A percentile compares a stretch with the other conserved stretches of the same genome.
Conservation (phyloP, 2,797 vertebrate species). For the Adrianichthys oophorus region DNA sequence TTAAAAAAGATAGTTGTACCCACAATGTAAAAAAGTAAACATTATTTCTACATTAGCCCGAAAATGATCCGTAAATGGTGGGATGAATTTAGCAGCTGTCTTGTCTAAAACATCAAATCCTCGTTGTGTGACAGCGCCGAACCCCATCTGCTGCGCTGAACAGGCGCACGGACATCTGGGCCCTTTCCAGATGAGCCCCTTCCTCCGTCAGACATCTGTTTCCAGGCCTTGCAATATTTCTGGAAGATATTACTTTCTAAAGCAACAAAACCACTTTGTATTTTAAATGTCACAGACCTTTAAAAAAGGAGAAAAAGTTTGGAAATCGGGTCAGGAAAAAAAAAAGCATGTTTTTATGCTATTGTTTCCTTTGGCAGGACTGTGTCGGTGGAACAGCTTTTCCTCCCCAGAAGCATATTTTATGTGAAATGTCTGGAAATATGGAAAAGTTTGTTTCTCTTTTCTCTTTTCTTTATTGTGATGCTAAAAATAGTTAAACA, state of each 20-base stretch:
- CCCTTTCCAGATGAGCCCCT: constrained; percentile 41
- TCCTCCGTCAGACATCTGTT: constrained; percentile 57
- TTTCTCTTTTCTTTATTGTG: constrained; percentile 76
- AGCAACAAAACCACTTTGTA: constrained; percentile 72
- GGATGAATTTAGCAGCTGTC: constrained; percentile 9
- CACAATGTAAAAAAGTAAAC: background rate
- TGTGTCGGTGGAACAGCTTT: constrained; percentile 57
- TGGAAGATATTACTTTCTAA: constrained; percentile 77
- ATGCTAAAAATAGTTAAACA: constrained; percentile 73
- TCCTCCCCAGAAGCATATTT: constrained; percentile 65
- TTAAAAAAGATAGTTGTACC: background rate
- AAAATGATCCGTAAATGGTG: background rate
- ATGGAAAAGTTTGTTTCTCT: constrained; percentile 52
- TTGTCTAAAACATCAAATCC: constrained; percentile 13
- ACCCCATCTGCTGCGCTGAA: constrained; percentile 43
- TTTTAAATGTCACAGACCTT: constrained; percentile 72
- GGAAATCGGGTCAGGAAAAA: constrained; percentile 49
- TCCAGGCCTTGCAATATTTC: constrained; percentile 55
- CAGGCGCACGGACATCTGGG: constrained; percentile 48
- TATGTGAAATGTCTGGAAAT: constrained; percentile 72
- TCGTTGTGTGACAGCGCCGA: constrained; percentile 19
- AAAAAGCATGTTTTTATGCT: constrained; percentile 59
- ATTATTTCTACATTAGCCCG: background rate
- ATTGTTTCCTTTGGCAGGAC: constrained; percentile 76
- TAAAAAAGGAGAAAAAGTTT: constrained; percentile 24